Base-by-base conservation (phyloP, 2,797 vertebrate species). In the Australoheros facetus region DNA sequence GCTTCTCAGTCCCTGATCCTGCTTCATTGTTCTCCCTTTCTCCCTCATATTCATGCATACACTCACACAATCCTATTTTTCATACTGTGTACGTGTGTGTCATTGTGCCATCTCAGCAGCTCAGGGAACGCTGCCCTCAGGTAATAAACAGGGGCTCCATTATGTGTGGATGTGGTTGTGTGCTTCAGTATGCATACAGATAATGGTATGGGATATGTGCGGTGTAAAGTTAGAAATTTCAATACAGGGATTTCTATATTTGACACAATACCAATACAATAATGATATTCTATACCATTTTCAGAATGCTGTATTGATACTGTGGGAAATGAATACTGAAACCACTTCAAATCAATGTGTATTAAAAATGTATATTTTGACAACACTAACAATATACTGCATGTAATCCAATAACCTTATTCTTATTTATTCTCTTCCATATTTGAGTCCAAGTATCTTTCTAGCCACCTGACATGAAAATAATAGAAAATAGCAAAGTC, bases 81-180 rank as follows among this genome's bases (percentile, higher is more conserved):
- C 76, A 90, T 48, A 74, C 34, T 60, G 28, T 74, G 53, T 51
- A 54, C n/a, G 7, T 32, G 82, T 75, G 81, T 79, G 79, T 72
- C 77, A 83, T 83, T 90, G 73, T 90, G 89, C 83, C 51, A 81
- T 64, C 75, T 88, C 87, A 88, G 88, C 83, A 88, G 82, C 74
- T 45, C 56, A 21, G 45, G 28, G 58, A 88, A 79, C 4, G 56
- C 56, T 73, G 74, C 71, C 82, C 81, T 88, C 42, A 48, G 79
- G 70, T 86, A 86, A 88, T 83, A 81, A 87, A 87, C 53, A 79
- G 71, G 42, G 75, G 37, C 66, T 81, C 58, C 73, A 79, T 81
- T 83, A 58, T 82, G 73, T 80, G 82, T 73, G 56, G n/a, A 57
- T 83, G 77, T 76, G 57, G n/a, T 57, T 83, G 79, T 59, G 55